These are phyloP conservation scores for Cranoglanis bouderius DNA, from an alignment of 2,113 vertebrate genomes.

Conservation along the genomic window DNA sequence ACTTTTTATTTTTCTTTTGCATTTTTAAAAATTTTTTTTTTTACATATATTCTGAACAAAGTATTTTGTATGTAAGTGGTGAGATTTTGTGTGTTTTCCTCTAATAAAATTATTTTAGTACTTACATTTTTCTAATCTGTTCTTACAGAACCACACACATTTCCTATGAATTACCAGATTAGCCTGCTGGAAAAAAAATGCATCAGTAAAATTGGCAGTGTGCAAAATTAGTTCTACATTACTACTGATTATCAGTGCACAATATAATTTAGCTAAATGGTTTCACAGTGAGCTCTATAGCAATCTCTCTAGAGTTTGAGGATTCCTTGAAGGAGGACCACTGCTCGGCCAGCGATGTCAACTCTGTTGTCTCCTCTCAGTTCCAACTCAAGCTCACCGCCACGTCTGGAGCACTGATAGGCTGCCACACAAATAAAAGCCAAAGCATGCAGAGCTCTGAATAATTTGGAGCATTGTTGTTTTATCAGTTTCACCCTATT, in stretches of 20 bases:
- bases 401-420: constrained; percentile 85
- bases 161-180: background rate
- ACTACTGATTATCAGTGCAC: too few species aligned
- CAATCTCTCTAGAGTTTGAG: constrained; percentile 71
- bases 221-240: background rate
- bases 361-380: constrained; percentile 76
- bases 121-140: too few species aligned
- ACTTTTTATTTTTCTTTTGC: too few species aligned
- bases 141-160: background rate
- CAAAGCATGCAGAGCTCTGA: background rate
- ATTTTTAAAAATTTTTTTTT: too few species aligned
- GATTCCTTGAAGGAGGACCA: constrained; percentile 78
- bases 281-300: background rate
- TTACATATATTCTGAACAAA: background rate
- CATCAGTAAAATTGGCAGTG: background rate
- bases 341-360: constrained; percentile 74
- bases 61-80: background rate
- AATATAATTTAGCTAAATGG: background rate
- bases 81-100: background rate
- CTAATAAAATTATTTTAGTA: too few species aligned
- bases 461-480: background rate
- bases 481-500: background rate
- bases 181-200: background rate
- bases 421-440: constrained; percentile 68
- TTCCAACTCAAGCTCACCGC: constrained; percentile 81